Conservation (phyloP, 30 jellyfish, hydroid and myxozoan genomes). For the Hydra vulgaris region DNA sequence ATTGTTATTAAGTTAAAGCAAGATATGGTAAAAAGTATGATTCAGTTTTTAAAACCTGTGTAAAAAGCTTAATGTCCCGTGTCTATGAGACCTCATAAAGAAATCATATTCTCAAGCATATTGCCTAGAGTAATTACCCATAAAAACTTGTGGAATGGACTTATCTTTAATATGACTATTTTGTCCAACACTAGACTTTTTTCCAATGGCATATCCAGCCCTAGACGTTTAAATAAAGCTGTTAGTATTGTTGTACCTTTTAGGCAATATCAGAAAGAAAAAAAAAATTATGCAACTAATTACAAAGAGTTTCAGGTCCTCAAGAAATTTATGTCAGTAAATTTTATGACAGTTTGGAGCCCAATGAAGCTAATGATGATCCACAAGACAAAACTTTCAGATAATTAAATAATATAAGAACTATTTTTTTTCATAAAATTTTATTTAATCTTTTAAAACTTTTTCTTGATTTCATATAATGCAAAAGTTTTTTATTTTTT, state of each 20-base stretch:
- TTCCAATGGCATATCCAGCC: no score
- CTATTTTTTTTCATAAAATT: no score
- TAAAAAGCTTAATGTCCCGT: neutral
- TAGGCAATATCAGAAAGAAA: neutral
- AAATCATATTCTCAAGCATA: neutral
- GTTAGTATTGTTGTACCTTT: neutral
- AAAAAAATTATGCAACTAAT: neutral
- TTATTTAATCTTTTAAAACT: neutral
- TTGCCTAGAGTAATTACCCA: neutral
- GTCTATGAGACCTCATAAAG: neutral
- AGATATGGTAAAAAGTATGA: neutral
- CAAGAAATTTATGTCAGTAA: neutral
- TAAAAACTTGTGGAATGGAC: neutral
- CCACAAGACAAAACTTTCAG: neutral
- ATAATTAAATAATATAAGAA: neutral
- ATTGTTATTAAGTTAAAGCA: neutral
- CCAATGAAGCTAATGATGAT: neutral
- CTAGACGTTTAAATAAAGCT: neutral
- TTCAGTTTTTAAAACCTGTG: neutral
- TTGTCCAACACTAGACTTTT: neutral
- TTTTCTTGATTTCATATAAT: neutral
- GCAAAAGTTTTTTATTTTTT: neutral
- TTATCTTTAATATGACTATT: neutral
- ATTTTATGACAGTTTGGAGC: neutral
- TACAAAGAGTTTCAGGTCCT: neutral